These are phyloP conservation scores for Phragmatobia fuliginosa DNA, from an alignment of 2,888 invertebrate genomes.

Conservation along the genomic window DNA sequence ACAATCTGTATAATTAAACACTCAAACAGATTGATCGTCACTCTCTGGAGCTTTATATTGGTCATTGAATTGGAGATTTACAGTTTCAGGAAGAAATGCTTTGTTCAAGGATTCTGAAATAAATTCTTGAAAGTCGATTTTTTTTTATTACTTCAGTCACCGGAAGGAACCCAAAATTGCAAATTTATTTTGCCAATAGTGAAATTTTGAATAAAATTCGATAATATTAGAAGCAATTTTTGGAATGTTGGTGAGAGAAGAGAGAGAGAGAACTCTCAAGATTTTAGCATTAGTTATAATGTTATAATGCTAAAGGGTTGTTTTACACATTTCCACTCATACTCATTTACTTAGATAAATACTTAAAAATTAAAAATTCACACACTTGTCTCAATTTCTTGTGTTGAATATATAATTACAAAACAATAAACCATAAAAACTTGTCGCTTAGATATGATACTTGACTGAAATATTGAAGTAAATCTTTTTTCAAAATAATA, in stretches of 20 bases:
- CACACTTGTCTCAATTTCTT: background rate
- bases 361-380: no score
- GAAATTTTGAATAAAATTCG: background rate
- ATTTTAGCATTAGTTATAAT: background rate
- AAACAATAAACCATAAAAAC: no score
- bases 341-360: background rate
- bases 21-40: background rate
- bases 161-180: background rate
- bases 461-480: no score
- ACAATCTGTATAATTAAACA: background rate
- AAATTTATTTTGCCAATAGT: background rate
- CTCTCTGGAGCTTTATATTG: background rate
- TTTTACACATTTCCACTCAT: background rate
- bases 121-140: background rate
- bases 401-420: no score
- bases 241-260: no score
- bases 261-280: no score
- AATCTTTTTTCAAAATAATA: no score
- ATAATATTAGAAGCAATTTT: no score
- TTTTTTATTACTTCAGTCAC: background rate
- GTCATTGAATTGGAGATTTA: background rate
- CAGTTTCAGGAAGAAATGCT: background rate
- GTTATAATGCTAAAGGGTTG: background rate
- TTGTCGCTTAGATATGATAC: no score
- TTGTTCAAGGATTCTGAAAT: background rate